Percentiles rank a stretch among this genome's conserved stretches.
Evolutionary conservation across 92 coral and sea anemone genomes (phyloP).

Genomic region (Palythoa grandiflora): DNA sequence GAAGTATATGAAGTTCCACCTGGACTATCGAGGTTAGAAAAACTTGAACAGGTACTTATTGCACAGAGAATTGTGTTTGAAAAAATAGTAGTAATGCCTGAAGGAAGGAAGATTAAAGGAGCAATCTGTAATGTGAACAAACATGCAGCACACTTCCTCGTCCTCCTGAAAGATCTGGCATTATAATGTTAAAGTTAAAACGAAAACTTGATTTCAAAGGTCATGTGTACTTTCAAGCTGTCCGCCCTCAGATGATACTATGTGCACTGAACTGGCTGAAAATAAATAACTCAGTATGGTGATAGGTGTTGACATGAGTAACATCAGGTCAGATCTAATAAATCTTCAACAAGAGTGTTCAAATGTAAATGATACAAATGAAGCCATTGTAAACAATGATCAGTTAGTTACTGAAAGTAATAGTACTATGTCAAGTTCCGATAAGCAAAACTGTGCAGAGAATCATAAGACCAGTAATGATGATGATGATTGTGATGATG

Average conservation of each 20-base stretch:
- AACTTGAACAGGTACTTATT: too few species aligned
- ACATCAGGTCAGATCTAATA: background rate
- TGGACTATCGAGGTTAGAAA: background rate
- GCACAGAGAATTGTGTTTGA: too few species aligned
- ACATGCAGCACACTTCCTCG: conserved; percentile 35
- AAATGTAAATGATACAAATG: background rate
- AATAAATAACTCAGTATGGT: conserved; percentile 36
- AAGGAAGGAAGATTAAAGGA: too few species aligned
- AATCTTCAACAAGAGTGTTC: conserved; percentile 22
- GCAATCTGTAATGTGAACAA: too few species aligned
- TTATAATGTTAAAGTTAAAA: conserved; percentile 49
- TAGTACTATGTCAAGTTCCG: background rate
- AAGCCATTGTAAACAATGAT: background rate
- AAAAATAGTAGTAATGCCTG: too few species aligned
- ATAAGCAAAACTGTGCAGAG: background rate
- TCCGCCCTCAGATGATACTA: conserved; percentile 49
- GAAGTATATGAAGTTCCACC: background rate
- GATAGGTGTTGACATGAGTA: conserved; percentile 31
- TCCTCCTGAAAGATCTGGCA: background rate
- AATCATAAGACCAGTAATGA: conserved; percentile 6
- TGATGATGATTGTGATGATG: too few species aligned
- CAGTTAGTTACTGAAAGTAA: background rate
- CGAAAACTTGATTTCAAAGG: conserved; percentile 58
- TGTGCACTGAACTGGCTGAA: conserved; percentile 36
- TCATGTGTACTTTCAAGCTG: conserved; percentile 65